Conservation (phyloP, 2,888 invertebrate genomes). For the Lumbricus terrestris region DNA sequence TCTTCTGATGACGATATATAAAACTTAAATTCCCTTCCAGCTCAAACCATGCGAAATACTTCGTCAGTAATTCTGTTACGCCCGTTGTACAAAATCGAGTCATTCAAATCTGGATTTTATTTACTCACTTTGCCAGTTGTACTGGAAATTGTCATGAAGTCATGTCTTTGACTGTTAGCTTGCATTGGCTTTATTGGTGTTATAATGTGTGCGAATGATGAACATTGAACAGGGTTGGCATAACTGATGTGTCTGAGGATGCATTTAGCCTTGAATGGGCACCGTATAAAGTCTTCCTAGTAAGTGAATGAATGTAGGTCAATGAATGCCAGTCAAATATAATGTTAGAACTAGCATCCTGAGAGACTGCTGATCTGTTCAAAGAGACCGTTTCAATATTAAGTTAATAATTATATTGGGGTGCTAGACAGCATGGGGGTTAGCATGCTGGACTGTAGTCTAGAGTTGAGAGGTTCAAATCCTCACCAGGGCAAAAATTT, state of each 20-base stretch:
- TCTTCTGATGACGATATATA: not conserved
- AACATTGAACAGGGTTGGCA: not conserved
- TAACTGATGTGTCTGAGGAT: not conserved
- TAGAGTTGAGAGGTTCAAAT: no score
- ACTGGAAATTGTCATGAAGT: not conserved
- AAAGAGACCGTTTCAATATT: not conserved
- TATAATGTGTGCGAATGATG: not conserved
- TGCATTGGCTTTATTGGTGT: not conserved
- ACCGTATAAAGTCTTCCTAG: no score
- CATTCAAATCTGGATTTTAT: not conserved
- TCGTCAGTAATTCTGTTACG: not conserved
- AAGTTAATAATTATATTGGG: no score
- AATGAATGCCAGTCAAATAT: no score
- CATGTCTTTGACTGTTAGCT: not conserved
- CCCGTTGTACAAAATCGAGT: not conserved
- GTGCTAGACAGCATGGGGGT: no score
- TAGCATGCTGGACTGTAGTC: no score
- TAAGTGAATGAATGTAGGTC: no score
- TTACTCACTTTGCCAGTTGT: not conserved
- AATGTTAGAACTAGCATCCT: not conserved
- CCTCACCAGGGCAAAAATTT: no score
- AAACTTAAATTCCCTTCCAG: not conserved
- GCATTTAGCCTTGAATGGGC: no score
- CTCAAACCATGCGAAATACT: not conserved
- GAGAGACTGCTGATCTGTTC: not conserved